phyloP scores from a whole-genome alignment of 2,888 invertebrate species.

The Zygogramma bicolorata region DNA sequence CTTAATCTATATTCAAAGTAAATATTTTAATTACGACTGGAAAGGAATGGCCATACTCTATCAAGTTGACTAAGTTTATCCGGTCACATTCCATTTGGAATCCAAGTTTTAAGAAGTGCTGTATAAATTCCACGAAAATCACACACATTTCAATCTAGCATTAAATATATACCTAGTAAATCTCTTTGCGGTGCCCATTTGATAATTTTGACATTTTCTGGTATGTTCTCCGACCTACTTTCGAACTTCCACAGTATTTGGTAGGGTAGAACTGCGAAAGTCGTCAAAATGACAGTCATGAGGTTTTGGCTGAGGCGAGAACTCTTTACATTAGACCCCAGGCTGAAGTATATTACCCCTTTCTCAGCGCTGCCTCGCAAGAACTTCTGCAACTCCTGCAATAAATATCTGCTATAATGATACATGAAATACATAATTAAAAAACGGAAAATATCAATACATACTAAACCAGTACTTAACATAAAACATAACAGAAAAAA shows the following conservation, averaged over 20 bases:
- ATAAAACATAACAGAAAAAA: too few species aligned
- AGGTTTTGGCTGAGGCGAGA: conserved; percentile 22
- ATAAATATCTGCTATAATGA: background rate
- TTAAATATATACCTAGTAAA: background rate
- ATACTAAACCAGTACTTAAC: too few species aligned
- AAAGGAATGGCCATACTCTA: too few species aligned
- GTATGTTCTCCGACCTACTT: conserved; percentile 26
- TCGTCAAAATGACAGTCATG: conserved; percentile 26
- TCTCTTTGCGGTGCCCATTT: conserved; percentile 44
- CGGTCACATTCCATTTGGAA: too few species aligned
- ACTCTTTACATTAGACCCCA: conserved; percentile 43
- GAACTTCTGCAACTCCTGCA: conserved; percentile 33
- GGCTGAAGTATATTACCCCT: conserved; percentile 44
- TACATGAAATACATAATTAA: background rate
- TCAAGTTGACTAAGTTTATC: too few species aligned
- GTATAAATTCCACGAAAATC: background rate
- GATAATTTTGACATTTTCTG: conserved; percentile 40
- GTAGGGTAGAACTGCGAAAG: conserved; percentile 43
- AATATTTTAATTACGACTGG: too few species aligned
- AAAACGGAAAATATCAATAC: background rate
- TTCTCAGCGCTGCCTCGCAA: conserved; percentile 27
- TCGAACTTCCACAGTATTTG: conserved; percentile 47
- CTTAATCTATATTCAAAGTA: too few species aligned
- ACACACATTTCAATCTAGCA: background rate
- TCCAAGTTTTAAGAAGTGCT: too few species aligned